Base-by-base conservation (phyloP, 2,888 invertebrate species). In the Dexiosoma caninum region DNA sequence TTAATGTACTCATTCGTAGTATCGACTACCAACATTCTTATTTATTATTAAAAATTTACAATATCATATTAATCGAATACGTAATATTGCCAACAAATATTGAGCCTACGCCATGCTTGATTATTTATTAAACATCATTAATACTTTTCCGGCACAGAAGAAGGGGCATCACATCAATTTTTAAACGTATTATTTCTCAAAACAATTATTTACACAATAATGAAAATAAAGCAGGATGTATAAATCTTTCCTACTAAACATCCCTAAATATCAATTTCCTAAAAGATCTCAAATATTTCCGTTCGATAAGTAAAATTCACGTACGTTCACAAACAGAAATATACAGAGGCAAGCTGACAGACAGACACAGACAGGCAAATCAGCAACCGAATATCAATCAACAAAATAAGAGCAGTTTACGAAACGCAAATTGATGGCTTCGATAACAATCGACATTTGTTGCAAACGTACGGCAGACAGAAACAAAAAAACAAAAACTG, bases 371-470 rank as follows among this genome's bases (percentile, higher is more conserved):
- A 37, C 44, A 23, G 14, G 21, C 23, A 49, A 71, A 53, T 51
- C 62, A 60, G 49, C 71, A 76, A 57, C 66, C 42, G 42, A 49
- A 42, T 53, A 67, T 53, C 71, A 74, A 77, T 72, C 76, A 62
- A 60, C 23, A n/a, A 64, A 9, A 51, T 32, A 60, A 42, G 51
- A 55, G 59, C 51, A 72, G 49, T 64, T 64, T 76, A 21, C 67
- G 19, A 62, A 57, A 62, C 80, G 59, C n/a, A 67, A 77, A 81
- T 77, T 81, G 77, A 81, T 81, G 77, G 27, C 67, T 69, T 27
- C 21, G 77, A 81, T 72, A 81, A 77, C 69, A 81, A 77, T 72
- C 72, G 62, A 32, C 81, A 81, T 76, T 80, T 80, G 80, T 66
- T 57, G 72, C 6, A n/a, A 23, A 12, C 49, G 2, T 3, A 32